Percentiles rank a stretch among this genome's conserved stretches.
Conservation (phyloP, 2,797 vertebrate genomes). For the Tadarida brasiliensis region DNA sequence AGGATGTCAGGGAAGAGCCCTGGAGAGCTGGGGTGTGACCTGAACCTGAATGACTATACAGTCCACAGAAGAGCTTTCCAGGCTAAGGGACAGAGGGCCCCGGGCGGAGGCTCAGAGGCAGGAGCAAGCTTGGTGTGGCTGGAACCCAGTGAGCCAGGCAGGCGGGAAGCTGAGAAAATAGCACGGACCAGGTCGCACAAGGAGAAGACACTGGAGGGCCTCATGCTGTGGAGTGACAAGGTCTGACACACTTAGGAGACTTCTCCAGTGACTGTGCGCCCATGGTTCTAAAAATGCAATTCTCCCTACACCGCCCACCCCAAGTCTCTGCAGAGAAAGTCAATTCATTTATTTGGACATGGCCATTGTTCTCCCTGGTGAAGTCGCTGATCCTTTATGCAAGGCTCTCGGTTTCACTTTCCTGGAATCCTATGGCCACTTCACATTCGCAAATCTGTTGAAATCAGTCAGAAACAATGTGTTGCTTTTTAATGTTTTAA, state of each 20-base stretch:
- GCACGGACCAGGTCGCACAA: fast-evolving
- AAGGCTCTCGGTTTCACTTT: background rate
- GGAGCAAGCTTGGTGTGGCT: background rate
- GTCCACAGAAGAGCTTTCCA: background rate
- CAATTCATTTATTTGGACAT: background rate
- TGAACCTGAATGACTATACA: background rate
- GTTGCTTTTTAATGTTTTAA: background rate
- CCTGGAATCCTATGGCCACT: background rate
- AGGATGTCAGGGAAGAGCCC: background rate
- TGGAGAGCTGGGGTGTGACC: background rate
- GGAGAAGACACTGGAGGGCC: background rate
- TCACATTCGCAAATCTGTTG: background rate
- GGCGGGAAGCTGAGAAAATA: background rate
- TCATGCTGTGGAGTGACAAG: background rate
- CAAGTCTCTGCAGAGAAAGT: background rate
- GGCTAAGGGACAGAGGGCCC: background rate
- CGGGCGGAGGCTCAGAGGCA: background rate
- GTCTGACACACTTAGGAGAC: background rate
- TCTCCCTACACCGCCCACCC: background rate
- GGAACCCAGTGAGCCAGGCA: background rate
- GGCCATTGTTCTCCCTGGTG: background rate
- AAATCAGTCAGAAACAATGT: constrained; percentile 22
- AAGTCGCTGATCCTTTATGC: background rate
- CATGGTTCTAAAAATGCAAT: background rate
- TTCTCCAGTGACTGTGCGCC: background rate